Conservation (phyloP, 2,113 vertebrate genomes). For the Lophochroa leadbeateri region DNA sequence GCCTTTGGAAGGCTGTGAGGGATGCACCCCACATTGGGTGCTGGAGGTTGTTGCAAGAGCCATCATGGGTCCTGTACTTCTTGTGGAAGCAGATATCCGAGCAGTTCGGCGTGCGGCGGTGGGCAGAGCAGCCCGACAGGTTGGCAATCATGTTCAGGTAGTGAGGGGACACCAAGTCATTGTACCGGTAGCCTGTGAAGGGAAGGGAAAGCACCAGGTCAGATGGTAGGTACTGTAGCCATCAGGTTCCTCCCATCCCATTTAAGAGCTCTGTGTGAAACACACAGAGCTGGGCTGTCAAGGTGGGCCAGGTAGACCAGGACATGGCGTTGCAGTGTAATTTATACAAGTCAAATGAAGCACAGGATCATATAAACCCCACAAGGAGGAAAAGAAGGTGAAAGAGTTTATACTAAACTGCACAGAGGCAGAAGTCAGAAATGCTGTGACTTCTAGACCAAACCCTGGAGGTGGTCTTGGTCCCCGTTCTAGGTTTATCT, state of each 20-base stretch:
- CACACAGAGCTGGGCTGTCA: neutral
- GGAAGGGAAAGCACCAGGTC: neutral
- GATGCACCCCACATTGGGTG: constrained; percentile 76
- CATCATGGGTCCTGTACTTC: constrained; percentile 71
- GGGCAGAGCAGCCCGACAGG: constrained; percentile 74
- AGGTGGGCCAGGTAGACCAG: rapidly evolving
- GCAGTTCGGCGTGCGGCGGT: constrained; percentile 73
- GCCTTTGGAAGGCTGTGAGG: constrained; percentile 75
- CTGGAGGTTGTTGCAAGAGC: constrained; percentile 78
- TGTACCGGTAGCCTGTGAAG: constrained; percentile 73
- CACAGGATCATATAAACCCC: neutral
- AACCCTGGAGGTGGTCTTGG: neutral
- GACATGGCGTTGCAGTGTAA: rapidly evolving
- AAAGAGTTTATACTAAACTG: neutral
- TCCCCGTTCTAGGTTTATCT: neutral
- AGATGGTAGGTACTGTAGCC: neutral
- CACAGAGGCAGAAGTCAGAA: neutral
- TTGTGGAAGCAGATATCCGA: constrained; percentile 74
- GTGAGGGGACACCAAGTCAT: constrained; percentile 74
- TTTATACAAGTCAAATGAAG: neutral
- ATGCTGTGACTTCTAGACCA: neutral
- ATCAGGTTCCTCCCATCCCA: rapidly evolving
- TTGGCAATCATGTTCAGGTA: constrained; percentile 78
- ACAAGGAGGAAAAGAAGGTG: neutral
- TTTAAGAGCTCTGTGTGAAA: rapidly evolving